Conservation (phyloP, 1,140 invertebrate species). For the Ladona fulva region DNA sequence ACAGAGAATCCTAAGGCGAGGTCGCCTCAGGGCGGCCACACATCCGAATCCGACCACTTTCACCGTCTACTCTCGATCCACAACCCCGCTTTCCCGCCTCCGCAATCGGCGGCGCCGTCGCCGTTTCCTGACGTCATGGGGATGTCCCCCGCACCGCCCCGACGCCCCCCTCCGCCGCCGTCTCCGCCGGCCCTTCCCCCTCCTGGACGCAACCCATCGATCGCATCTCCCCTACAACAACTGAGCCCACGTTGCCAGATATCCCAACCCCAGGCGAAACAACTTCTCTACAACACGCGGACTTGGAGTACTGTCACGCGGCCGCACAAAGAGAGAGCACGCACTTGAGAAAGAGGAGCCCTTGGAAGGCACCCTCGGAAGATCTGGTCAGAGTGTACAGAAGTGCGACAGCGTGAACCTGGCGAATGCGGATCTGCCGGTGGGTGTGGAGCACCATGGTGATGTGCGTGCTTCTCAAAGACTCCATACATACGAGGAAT, state of each 20-base stretch:
- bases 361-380: no score
- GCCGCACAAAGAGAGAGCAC: no score
- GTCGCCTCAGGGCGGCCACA: no score
- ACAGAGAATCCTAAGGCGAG: no score
- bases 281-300: not conserved
- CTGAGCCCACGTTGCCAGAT: not conserved
- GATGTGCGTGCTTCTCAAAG: no score
- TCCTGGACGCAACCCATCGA: not conserved
- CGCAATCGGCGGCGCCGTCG: not conserved
- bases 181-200: not conserved
- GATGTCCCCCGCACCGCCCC: not conserved
- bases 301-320: not conserved
- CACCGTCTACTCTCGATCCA: not conserved
- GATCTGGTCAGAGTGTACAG: no score
- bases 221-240: not conserved
- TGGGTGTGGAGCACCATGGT: no score
- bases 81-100: not conserved
- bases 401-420: no score
- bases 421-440: no score
- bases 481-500: no score
- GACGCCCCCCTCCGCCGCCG: not conserved
- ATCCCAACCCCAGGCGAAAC: not conserved
- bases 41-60: not conserved
- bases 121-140: not conserved
- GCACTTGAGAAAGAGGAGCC: no score